A percentile compares a stretch with the other conserved stretches of the same genome.
These are phyloP conservation scores for Arenaria interpres DNA, from an alignment of 2,113 vertebrate species.

Conservation along the genomic window DNA sequence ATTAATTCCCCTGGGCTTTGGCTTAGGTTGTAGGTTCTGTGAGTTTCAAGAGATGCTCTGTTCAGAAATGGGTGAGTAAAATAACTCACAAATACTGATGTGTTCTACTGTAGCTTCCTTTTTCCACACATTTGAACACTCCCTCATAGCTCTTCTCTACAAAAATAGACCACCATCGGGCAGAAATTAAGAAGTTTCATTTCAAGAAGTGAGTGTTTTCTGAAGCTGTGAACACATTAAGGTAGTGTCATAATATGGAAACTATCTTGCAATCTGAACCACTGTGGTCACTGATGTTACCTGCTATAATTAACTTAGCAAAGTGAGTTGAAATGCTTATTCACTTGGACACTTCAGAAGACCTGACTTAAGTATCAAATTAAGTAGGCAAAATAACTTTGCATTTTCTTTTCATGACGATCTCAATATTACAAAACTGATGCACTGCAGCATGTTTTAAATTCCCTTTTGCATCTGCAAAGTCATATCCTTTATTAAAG, in stretches of 20 bases:
- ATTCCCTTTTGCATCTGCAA: neutral
- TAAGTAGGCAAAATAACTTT: neutral
- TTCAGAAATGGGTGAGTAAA: neutral
- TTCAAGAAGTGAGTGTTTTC: slow-evolving; percentile 33
- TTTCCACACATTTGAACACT: neutral
- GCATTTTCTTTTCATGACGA: neutral
- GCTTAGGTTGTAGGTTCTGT: neutral
- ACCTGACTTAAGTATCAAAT: neutral
- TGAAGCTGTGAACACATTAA: neutral
- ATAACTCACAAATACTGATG: neutral
- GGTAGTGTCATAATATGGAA: neutral
- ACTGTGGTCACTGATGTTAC: neutral
- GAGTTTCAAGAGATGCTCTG: neutral
- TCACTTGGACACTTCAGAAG: neutral
- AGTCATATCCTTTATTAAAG: neutral
- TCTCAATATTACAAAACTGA: neutral
- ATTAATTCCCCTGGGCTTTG: neutral
- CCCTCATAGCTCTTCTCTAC: neutral
- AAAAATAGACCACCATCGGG: neutral
- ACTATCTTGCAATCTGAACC: neutral
- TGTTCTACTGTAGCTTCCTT: neutral
- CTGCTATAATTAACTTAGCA: slow-evolving; percentile 1
- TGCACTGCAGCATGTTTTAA: neutral
- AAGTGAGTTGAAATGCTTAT: neutral
- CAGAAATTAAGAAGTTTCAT: slow-evolving; percentile 15